Evolutionary conservation across 2,113 vertebrate species (phyloP), one percentile per base, ranked within the genome.

Genomic region (Percopsis transmontana): DNA sequence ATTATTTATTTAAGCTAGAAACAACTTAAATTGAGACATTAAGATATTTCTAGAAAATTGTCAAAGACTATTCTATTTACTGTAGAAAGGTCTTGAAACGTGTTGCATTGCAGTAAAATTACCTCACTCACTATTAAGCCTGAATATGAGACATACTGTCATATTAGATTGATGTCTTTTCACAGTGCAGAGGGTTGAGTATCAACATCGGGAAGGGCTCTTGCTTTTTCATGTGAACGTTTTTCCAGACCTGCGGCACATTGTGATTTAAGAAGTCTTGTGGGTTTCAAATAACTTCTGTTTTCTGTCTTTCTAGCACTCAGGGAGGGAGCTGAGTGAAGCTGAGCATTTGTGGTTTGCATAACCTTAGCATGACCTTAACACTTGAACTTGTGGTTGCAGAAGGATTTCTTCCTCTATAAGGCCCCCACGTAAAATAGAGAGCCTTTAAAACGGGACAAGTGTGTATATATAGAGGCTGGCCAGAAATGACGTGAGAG

Each of bases 181-280:
- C 8, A 1, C 27, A 33, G 27, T 1, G 27, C n/a, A 41, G 8
- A 0, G n/a, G 50, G 53, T 19, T 50, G 7, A 24, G 23, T 12
- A 0, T 42, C 7, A 21, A 24, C 60, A 45, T 24, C 20, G 51
- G 3, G 14, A 47, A 50, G 16, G 18, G 60, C 15, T 44, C 8
- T 52, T 44, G 53, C 64, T 24, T 63, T 39, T 78, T 76, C 62
- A 58, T 33, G 5, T 68, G 59, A 80, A 47, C 61, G 76, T 71
- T 75, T 83, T 76, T 70, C 48, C 57, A 45, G 21, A 33, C 27
- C 27, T 58, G 20, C 70, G 61, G 38, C 57, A 53, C 59, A 45
- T 58, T 21, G 33, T 33, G 15, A 65, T 44, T 23, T 42, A 58
- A 19, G 12, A 16, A 51, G 6, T 52, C 45, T 38, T 76, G 52